Conservation (phyloP, 2,888 invertebrate species). For the Cataglyphis albicans region DNA sequence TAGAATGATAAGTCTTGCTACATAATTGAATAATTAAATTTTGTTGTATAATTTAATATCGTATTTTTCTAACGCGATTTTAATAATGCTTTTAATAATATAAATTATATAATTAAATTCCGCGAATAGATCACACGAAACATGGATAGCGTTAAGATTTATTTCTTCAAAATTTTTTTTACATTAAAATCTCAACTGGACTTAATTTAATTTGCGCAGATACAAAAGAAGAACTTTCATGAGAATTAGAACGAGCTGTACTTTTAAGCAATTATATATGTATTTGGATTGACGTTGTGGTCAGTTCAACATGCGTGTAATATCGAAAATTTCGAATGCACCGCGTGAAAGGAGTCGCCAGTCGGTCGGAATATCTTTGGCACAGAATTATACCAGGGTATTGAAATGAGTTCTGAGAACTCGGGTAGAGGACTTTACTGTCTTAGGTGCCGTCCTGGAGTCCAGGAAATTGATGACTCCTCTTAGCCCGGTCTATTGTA, state of each 20-base stretch:
- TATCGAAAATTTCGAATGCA: slow-evolving; percentile 64
- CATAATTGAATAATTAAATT: not conserved
- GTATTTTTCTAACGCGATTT: not conserved
- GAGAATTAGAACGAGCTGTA: not conserved
- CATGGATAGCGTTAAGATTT: not conserved
- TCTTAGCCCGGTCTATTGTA: slow-evolving; percentile 63
- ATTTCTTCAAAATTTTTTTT: not conserved
- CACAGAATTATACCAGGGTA: slow-evolving; percentile 71
- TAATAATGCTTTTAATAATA: not conserved
- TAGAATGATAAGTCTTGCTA: not conserved
- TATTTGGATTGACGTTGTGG: not conserved
- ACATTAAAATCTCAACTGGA: not conserved
- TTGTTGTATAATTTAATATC: not conserved
- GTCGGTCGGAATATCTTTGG: slow-evolving; percentile 69
- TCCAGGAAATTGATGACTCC: slow-evolving; percentile 70
- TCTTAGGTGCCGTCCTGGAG: slow-evolving; percentile 64
- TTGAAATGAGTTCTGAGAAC: slow-evolving; percentile 74
- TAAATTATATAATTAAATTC: not conserved
- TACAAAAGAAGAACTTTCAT: not conserved
- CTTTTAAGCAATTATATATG: not conserved
- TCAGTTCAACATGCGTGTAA: slow-evolving; percentile 12
- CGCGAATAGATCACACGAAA: not conserved
- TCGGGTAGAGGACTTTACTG: slow-evolving; percentile 66
- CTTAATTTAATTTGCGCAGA: not conserved
- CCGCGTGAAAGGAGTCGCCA: slow-evolving; percentile 65